Conservation (phyloP, 37 sponge, comb jelly and placozoan genomes). For the Sycon ciliatum region DNA sequence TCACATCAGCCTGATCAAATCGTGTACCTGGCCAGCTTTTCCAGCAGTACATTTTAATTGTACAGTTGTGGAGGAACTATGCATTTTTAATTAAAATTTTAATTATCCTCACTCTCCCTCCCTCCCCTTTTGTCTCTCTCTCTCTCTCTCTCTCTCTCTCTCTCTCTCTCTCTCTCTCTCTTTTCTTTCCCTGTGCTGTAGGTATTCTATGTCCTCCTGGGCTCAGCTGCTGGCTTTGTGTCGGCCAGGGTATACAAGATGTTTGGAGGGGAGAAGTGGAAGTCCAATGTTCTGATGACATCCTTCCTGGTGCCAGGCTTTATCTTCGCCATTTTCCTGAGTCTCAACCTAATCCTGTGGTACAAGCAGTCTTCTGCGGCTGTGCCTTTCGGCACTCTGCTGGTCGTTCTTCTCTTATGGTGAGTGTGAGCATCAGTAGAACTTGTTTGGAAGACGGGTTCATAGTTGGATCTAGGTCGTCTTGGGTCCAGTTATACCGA, state of each 20-base stretch:
- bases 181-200: constrained; percentile 18
- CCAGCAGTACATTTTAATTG: too few species aligned
- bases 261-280: constrained; percentile 92
- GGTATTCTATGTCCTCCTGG: constrained; percentile 88
- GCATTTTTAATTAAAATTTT: not conserved
- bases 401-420: constrained; percentile 84
- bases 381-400: constrained; percentile 90
- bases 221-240: constrained; percentile 71
- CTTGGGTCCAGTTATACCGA: too few species aligned
- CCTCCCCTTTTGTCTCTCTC: too few species aligned
- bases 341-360: constrained; percentile 90
- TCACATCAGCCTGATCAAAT: too few species aligned
- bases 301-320: constrained; percentile 81
- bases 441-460: too few species aligned
- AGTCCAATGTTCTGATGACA: constrained; percentile 70
- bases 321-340: constrained; percentile 72
- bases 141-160: too few species aligned
- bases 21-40: too few species aligned
- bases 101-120: not conserved
- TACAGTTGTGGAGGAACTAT: too few species aligned
- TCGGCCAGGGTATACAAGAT: constrained; percentile 94
- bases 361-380: constrained; percentile 79
- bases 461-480: too few species aligned
- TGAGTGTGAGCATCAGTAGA: constrained; percentile 18
- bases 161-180: too few species aligned